Base-by-base conservation (phyloP, 2,888 invertebrate species). In the Nymphalis c-album region DNA sequence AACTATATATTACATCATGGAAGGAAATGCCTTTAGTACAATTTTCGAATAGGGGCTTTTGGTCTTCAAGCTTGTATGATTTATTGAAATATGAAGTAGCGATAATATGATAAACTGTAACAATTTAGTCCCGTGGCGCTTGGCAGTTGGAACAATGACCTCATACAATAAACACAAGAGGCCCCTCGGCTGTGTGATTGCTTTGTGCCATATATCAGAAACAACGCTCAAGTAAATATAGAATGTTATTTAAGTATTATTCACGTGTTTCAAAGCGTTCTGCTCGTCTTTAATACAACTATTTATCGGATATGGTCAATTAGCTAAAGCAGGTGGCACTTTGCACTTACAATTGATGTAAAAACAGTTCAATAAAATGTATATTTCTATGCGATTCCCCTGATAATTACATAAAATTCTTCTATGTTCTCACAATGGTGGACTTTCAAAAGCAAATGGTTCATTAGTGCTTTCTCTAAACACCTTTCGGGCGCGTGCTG, bases 401-500 rank as follows among this genome's bases (percentile, higher is more conserved):
- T 13, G 16, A n/a, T 60, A 65, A 61, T 68, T 68, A 65, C 62
- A 74, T 67, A 69, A 74, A 60, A 60, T 48, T n/a, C 16, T 69
- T 69, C 60, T 63, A 62, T 55, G 59, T 72, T 72, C 69, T 57
- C 68, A 72, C 68, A 74, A 73, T 66, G 63, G 64, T 45, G 67
- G 20, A 51, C 48, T 55, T 65, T 60, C 20, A 55, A 48, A 45
- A 57, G 80, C 80, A 78, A 83, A 84, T 83, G 78, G 79, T 83
- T 85, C 82, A 85, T 86, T 83, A 83, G 77, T 78, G 86, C 90
- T 90, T 90, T 90, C 89, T 83, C 86, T 86, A 85, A 86, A 86
- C 90, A 90, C 89, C 90, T 90, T 90, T 87, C 77, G 78, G 73
- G 81, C 89, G 87, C 89, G 91, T 90, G 90, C 88, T 83, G 78